Base-by-base conservation (phyloP, 1,140 invertebrate genomes). In the Leptinotarsa defecta region DNA sequence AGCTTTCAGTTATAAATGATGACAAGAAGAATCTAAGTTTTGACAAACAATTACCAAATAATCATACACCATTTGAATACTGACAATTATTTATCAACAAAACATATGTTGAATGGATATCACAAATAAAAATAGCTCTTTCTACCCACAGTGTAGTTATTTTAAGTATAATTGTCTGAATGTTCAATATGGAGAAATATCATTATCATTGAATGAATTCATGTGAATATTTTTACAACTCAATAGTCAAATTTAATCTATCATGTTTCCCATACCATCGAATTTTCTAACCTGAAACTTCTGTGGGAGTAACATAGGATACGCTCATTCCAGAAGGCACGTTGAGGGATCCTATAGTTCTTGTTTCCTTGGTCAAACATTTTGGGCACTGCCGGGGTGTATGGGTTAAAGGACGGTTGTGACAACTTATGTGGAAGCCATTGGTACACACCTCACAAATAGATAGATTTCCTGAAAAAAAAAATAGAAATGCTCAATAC, bases 381-480 rank as follows among this genome's bases (percentile, higher is more conserved):
- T 80, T 82, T 17, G 84, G 84, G 73, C 85, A 86, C 63, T 84
- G 80, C 43, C 78, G 71, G 11, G 85, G 84, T 13, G 81, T 76
- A 63, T 82, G 80, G 3, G 78, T 71, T 20, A 85, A 79, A 19
- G 85, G 83, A n/a, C 83, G 78, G 75, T 86, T 84, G 73, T 89
- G 88, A 78, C 89, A 89, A 19, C 86, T 86, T 6, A 88, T 81
- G 75, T 89, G 89, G 81, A 88, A 89, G 74, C 85, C 87, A 27
- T 84, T 83, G 48, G 84, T 79, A 79, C 89, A 89, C 75, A 80
- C 84, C 75, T 88, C 87, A 76, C 89, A 89, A 19, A 85, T 79
- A 27, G 86, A 81, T 65, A 89, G 79, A 49, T 83, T 84, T 77
- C 87, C 88, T 83, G 75, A 74, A 83, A 86, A 48, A 78, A 68